Percentiles rank a stretch among this genome's conserved stretches.
Evolutionary conservation across 2,113 vertebrate genomes (phyloP).

Genomic region (Trichechus manatus): DNA sequence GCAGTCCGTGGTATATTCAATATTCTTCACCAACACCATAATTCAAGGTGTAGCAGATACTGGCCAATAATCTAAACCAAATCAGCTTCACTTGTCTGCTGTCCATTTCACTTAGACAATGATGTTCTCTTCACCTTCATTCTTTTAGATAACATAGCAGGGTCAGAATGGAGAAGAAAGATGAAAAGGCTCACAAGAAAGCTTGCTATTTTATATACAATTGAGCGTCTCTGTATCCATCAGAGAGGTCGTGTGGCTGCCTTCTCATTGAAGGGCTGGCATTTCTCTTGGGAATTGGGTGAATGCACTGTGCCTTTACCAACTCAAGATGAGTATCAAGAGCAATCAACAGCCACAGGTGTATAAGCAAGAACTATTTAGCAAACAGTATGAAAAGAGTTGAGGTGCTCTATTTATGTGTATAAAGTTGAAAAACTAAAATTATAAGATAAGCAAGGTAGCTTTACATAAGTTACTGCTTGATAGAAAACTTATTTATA

Average conservation of each 20-base stretch:
- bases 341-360: not conserved
- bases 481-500: slow-evolving; percentile 58
- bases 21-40: too few relatives aligned
- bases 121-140: not conserved
- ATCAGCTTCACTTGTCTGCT: not conserved
- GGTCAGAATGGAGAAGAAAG: slow-evolving; percentile 3
- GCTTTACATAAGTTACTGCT: slow-evolving; percentile 56
- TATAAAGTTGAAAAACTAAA: slow-evolving; percentile 56
- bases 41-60: not conserved
- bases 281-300: not conserved
- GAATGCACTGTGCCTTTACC: not conserved
- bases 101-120: not conserved
- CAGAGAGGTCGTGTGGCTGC: not conserved
- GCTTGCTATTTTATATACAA: not conserved
- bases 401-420: slow-evolving; percentile 39
- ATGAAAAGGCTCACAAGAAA: not conserved
- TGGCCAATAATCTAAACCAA: not conserved
- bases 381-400: not conserved
- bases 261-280: not conserved
- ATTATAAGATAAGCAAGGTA: slow-evolving; percentile 50
- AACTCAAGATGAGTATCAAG: not conserved
- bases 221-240: not conserved
- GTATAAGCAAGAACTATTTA: not conserved
- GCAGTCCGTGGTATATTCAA: too few relatives aligned
- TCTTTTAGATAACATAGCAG: slow-evolving; percentile 26